Percentiles rank a stretch among this genome's conserved stretches.
phyloP scores from a whole-genome alignment of 2,113 vertebrate genomes.

The Alouatta palliata region DNA sequence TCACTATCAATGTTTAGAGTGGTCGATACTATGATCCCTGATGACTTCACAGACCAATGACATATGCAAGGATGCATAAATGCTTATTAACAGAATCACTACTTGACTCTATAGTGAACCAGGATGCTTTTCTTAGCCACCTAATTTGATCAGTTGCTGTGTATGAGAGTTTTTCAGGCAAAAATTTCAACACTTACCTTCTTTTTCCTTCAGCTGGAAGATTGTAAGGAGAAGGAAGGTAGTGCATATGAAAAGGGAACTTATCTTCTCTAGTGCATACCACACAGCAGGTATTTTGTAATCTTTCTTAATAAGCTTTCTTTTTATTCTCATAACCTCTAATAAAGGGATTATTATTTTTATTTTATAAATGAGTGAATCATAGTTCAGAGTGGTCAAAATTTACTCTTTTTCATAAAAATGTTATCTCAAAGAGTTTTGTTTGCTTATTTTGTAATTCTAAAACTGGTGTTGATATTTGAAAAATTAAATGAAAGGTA shows the following conservation, averaged over 20 bases:
- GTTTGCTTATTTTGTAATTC: not conserved
- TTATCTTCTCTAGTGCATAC: not conserved
- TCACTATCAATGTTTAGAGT: not conserved
- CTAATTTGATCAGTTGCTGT: not conserved
- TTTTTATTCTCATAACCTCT: not conserved
- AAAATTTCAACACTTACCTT: not conserved
- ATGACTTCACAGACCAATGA: not conserved
- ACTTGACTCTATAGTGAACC: not conserved
- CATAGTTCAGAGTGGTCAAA: not conserved
- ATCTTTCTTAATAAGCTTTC: not conserved
- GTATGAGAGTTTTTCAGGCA: not conserved
- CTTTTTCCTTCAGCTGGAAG: not conserved
- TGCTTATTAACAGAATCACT: not conserved
- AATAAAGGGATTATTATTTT: not conserved
- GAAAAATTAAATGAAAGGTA: not conserved
- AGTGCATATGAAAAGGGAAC: accelerated
- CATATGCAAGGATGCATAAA: not conserved
- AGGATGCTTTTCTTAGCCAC: not conserved
- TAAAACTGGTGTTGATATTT: not conserved
- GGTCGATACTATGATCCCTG: not conserved
- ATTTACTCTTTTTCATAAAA: not conserved
- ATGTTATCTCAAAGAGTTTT: not conserved
- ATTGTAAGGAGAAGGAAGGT: not conserved
- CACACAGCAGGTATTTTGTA: not conserved
- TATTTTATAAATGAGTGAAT: not conserved